Percentiles rank a stretch among this genome's conserved stretches.
Conservation (phyloP, 2,113 vertebrate species). For the Coracopsis vasa region DNA sequence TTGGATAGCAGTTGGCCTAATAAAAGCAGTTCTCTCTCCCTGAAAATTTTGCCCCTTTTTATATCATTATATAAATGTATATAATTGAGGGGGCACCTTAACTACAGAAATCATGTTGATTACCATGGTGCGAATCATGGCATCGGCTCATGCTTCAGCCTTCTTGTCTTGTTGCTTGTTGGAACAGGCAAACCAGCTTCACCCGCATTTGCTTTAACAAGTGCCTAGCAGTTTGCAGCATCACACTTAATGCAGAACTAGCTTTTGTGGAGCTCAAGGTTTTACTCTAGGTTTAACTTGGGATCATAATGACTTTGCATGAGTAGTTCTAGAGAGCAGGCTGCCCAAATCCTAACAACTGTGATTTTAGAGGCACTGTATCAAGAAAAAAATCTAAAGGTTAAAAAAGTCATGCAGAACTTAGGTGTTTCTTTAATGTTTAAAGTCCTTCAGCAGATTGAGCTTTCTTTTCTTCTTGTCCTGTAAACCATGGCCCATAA, state of each 20-base stretch:
- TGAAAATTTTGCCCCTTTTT: neutral
- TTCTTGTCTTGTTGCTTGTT: neutral
- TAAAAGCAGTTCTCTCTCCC: neutral
- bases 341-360: neutral
- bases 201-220: neutral
- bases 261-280: neutral
- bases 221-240: neutral
- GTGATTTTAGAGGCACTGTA: neutral
- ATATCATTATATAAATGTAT: neutral
- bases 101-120: neutral
- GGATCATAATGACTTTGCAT: accelerated
- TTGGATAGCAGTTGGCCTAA: neutral
- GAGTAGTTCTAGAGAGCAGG: neutral
- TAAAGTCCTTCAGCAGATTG: neutral
- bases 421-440: neutral
- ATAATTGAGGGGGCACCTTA: neutral
- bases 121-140: neutral
- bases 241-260: neutral
- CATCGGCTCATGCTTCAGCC: neutral
- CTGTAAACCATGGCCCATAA: neutral
- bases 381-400: neutral
- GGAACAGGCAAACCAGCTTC: neutral
- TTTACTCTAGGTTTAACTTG: neutral
- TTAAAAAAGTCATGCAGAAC: neutral
- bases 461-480: neutral